Evolutionary conservation across 2,113 vertebrate genomes (phyloP), one percentile per base, ranked within the genome.

Genomic region (Elephas maximus): DNA sequence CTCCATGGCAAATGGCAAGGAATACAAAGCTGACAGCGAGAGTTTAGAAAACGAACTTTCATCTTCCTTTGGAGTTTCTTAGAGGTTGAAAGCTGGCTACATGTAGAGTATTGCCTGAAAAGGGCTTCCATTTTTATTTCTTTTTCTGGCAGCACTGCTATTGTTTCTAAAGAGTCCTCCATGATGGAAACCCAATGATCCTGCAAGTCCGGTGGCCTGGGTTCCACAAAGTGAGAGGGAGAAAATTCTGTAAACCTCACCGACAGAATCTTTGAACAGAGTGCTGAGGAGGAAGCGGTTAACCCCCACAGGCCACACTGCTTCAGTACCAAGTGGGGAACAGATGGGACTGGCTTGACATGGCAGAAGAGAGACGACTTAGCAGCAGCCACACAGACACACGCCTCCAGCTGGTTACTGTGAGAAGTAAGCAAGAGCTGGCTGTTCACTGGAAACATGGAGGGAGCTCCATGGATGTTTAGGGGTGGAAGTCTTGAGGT

Each of bases 11-110:
- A 57, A 2, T 86, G 17, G 85, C 81, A 60, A 94, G 93, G 53
- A 88, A 53, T 24, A 80, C 73, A 97, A 57, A 93, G 41, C 26
- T 89, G 48, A 41, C 63, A 76, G 6, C 28, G 44, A 91, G 9
- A 65, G 20, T 26, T 37, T 51, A 85, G 60, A 53, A 91, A 86
- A 71, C 81, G 41, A 89, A 44, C n/a, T 78, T 80, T 90, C 73
- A 62, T 65, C 60, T 81, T 80, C 60, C 63, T 33, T 65, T 92
- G 62, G 37, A 86, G 51, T 91, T 45, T 85, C 76, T 51, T 57
- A 18, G 92, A 90, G 24, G 5, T 4, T n/a, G 26, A 79, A 11
- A 63, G 3, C 57, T 79, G 28, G 44, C 30, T 85, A 44, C 63
- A 51, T 30, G 23, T 77, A 93, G 69, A 78, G 23, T 44, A 41